Percentiles rank a stretch among this genome's conserved stretches.
Conservation (phyloP, 2,113 vertebrate species). For the Aspiorhynchus laticeps region DNA sequence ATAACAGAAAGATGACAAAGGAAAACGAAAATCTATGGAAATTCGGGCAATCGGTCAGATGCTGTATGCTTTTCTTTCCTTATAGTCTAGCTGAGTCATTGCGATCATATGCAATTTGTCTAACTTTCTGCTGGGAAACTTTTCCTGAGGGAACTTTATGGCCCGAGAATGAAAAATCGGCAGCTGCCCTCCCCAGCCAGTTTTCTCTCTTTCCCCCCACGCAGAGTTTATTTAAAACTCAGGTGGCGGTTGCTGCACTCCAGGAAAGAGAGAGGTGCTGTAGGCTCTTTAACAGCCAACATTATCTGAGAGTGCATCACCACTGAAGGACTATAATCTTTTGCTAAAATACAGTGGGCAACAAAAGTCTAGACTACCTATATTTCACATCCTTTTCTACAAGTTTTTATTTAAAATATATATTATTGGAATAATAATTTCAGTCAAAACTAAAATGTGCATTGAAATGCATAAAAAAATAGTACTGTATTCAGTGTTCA, state of each 20-base stretch:
- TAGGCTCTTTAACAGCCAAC: neutral
- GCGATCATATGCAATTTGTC: neutral
- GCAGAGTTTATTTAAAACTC: neutral
- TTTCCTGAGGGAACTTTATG: neutral
- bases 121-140: neutral
- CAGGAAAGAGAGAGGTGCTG: neutral
- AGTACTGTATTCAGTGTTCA: too few relatives aligned
- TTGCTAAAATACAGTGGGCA: too few relatives aligned
- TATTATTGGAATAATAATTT: neutral
- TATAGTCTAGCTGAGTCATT: neutral
- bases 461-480: too few relatives aligned
- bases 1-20: neutral
- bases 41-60: neutral
- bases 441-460: neutral
- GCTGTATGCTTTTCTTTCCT: neutral
- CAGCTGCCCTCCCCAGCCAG: neutral
- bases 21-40: neutral
- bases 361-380: neutral
- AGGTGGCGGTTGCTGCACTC: neutral
- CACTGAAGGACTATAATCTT: neutral
- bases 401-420: neutral
- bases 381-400: neutral
- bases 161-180: neutral
- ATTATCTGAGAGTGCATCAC: neutral
- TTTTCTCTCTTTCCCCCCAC: neutral